Conservation (phyloP, 2,797 vertebrate species). For the Gadopsis marmoratus region DNA sequence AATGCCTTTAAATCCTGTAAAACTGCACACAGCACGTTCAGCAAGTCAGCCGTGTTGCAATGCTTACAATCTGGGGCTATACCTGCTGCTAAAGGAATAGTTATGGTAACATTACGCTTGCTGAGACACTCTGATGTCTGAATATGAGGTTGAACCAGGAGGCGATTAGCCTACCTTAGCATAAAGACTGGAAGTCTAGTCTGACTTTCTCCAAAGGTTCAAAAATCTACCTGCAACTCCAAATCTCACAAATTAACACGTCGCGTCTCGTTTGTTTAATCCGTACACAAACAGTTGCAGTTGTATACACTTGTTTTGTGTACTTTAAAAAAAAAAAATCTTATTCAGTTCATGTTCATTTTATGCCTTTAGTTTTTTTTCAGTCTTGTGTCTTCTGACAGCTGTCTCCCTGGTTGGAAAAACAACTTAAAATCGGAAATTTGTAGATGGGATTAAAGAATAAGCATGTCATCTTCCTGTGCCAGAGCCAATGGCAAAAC, state of each 20-base stretch:
- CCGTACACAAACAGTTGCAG: neutral
- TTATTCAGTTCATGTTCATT: too few relatives aligned
- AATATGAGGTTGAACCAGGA: neutral
- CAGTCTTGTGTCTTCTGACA: too few relatives aligned
- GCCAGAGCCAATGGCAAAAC: neutral
- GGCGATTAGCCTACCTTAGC: slow-evolving; percentile 5
- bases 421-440: neutral
- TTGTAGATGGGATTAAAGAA: neutral
- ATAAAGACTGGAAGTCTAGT: neutral
- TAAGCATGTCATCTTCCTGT: neutral
- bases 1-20: slow-evolving; percentile 10
- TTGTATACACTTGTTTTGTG: too few relatives aligned
- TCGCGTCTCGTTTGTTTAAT: neutral
- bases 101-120: neutral
- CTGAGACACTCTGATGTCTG: neutral
- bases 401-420: neutral
- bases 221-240: neutral
- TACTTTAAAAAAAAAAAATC: too few relatives aligned
- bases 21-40: neutral
- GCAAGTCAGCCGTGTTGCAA: slow-evolving; percentile 16
- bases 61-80: neutral
- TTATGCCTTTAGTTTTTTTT: too few relatives aligned
- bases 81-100: neutral
- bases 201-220: neutral
- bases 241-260: neutral